Base-by-base conservation (phyloP, 2,113 vertebrate genomes). In the Alethe diademata region DNA sequence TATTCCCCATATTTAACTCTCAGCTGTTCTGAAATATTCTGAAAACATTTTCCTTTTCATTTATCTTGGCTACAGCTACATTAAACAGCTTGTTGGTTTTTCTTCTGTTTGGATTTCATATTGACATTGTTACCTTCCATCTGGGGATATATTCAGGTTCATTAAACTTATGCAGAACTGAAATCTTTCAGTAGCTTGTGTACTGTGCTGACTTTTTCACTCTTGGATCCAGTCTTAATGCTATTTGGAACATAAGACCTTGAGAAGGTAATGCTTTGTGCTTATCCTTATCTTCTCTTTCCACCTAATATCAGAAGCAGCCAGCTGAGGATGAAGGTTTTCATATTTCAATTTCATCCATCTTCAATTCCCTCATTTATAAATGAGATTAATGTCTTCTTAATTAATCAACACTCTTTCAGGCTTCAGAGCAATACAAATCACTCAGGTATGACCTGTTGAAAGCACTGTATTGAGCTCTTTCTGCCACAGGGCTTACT, bases 161-260 rank as follows among this genome's bases (percentile, higher is more conserved):
- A 94, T 94, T 96, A 93, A 88, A 83, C 69, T 88, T 64, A 54
- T 73, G 42, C 62, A 90, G 67, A 86, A 64, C 58, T 83, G 66
- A 91, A 91, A 91, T 90, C 40, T 93, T 92, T 92, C 85, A 78
- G 88, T 83, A 78, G 85, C 57, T 79, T 93, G 43, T 84, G 53
- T 80, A 56, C 69, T 64, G n/a, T 93, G 72, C 48, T 78, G 82
- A 90, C 92, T 96, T 96, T 51, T 96, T 96, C 79, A 78, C 88
- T 95, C 90, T 83, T 64, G 85, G 82, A 95, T 90, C 92, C 87
- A 92, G 51, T 33, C 40, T 79, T 93, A 90, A 92, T 94, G 94
- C 90, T 94, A 94, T 96, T 84, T 96, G 86, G 95, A 92, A 89
- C 94, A 73, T 93, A 90, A 94, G 80, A 87, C 71, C 60, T 57